Percentiles rank a stretch among this genome's conserved stretches.
Evolutionary conservation across 2,113 vertebrate species (phyloP).

Genomic region (Myiozetetes cayanensis): DNA sequence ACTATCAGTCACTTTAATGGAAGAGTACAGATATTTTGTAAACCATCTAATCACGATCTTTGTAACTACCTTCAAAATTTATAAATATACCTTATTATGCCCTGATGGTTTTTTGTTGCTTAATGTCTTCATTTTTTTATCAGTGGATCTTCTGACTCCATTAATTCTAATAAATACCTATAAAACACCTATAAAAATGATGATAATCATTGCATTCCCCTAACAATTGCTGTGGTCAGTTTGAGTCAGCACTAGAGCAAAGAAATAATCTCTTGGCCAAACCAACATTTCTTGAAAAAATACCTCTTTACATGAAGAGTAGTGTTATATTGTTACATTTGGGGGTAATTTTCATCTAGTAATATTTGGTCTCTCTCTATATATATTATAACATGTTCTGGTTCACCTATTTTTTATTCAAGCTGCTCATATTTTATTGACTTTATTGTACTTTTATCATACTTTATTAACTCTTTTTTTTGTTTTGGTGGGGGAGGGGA

Average conservation of each 20-base stretch:
- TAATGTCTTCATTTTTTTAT: not conserved
- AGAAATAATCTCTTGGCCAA: not conserved
- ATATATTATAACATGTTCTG: not conserved
- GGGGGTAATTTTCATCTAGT: not conserved
- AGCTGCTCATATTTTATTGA: not conserved
- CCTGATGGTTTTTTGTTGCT: not conserved
- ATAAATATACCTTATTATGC: not conserved
- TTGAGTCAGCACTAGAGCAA: not conserved
- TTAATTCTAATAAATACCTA: not conserved
- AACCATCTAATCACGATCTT: not conserved
- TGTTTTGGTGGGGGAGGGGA: rapidly evolving
- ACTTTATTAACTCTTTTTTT: not conserved
- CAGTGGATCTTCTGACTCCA: not conserved
- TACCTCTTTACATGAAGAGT: not conserved
- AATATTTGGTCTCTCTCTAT: not conserved
- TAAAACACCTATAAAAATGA: not conserved
- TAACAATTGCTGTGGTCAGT: not conserved
- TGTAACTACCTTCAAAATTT: not conserved
- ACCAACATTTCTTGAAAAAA: not conserved
- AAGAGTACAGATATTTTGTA: not conserved
- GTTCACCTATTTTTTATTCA: not conserved
- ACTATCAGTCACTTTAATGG: not conserved
- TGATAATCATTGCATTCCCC: not conserved
- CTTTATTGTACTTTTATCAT: too few relatives aligned
- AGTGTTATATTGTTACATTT: not conserved